Evolutionary conservation across 1,140 invertebrate species (phyloP).

Genomic region (Ladona fulva): DNA sequence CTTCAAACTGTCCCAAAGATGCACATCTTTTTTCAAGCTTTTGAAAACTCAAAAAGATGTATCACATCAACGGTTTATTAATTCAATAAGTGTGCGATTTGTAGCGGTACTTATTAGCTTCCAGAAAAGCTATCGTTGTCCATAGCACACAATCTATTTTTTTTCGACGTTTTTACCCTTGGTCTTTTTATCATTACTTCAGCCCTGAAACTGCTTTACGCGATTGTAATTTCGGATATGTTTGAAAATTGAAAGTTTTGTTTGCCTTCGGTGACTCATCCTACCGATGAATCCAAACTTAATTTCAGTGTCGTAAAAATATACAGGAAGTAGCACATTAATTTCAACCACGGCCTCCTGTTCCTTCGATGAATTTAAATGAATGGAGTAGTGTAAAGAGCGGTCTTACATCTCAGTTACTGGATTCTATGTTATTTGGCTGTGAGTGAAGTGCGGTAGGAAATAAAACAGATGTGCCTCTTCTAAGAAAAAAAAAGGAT

Average conservation of each 20-base stretch:
- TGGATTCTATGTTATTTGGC: no score
- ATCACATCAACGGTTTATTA: background rate
- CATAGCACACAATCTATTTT: background rate
- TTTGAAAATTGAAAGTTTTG: background rate
- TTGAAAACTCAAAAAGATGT: background rate
- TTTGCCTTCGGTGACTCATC: no score
- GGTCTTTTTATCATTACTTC: background rate
- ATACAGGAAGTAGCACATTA: no score
- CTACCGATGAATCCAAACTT: no score
- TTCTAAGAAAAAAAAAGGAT: no score
- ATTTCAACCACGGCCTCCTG: no score
- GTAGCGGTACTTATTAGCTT: background rate
- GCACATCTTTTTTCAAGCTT: background rate
- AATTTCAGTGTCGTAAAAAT: no score
- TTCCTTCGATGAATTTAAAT: no score
- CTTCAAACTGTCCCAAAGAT: background rate
- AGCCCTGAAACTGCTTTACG: background rate
- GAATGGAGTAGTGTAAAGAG: no score
- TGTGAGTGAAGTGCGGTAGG: no score
- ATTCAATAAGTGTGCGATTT: background rate
- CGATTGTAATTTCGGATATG: constrained; percentile 1
- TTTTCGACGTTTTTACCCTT: background rate
- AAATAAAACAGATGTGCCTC: no score
- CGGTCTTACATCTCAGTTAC: no score
- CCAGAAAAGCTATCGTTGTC: background rate